These are phyloP conservation scores for Gymnothorax javanicus DNA, from an alignment of 2,797 vertebrate genomes.

Conservation along the genomic window DNA sequence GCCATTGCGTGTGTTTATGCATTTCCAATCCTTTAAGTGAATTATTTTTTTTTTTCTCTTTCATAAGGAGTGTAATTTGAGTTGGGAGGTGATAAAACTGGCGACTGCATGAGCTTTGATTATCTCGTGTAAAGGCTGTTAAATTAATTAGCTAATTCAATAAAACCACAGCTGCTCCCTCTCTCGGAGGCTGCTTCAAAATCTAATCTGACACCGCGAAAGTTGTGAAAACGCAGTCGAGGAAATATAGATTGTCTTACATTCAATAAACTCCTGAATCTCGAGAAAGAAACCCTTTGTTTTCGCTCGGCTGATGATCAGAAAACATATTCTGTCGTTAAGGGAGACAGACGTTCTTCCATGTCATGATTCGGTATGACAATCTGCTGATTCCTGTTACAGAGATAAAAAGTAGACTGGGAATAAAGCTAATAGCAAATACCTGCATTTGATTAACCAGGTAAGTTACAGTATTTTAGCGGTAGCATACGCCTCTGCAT, in stretches of 20 bases:
- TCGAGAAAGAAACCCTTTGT: slow-evolving; percentile 54
- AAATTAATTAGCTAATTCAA: slow-evolving; percentile 53
- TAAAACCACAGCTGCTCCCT: slow-evolving; percentile 28
- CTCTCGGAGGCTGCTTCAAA: slow-evolving; percentile 12
- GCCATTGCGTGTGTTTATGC: not conserved
- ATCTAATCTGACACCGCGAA: slow-evolving; percentile 35
- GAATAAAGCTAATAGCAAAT: slow-evolving; percentile 51
- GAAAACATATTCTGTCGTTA: slow-evolving; percentile 36
- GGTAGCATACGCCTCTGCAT: not conserved
- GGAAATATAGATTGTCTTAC: slow-evolving; percentile 61
- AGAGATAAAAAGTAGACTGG: slow-evolving; percentile 45
- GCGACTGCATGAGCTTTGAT: slow-evolving; percentile 41
- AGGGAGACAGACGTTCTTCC: slow-evolving; percentile 20
- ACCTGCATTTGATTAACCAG: not conserved
- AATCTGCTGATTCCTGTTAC: slow-evolving; percentile 48
- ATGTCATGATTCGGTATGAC: slow-evolving; percentile 9
- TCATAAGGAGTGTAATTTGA: slow-evolving; percentile 37
- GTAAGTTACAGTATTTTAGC: not conserved
- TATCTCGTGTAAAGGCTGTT: slow-evolving; percentile 50
- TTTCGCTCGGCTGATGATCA: slow-evolving; percentile 45
- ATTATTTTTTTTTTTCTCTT: slow-evolving; percentile 36
- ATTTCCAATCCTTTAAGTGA: not conserved
- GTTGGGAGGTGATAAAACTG: slow-evolving; percentile 38
- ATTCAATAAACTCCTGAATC: slow-evolving; percentile 42
- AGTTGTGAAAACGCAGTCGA: slow-evolving; percentile 35